Base-by-base conservation (phyloP, 2,888 invertebrate genomes). In the Stenotaenia linearis region DNA sequence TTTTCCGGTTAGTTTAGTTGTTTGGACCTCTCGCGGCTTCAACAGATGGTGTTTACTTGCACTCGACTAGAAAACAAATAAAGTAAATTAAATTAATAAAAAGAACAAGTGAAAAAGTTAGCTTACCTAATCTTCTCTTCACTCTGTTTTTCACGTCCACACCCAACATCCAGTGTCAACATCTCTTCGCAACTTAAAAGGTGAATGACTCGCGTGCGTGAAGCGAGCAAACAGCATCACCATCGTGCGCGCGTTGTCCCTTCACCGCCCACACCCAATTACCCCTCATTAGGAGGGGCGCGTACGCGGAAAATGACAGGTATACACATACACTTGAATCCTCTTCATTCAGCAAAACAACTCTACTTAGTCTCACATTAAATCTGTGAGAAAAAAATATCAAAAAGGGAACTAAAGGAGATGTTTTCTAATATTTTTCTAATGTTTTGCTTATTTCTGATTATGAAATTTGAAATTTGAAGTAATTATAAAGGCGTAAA, bases 191-290 rank as follows among this genome's bases (percentile, higher is more conserved):
- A 69, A 15, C n/a, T 69, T 69, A 69, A 28, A 69, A 69, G 69
- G 69, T 69, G 69, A 69, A 69, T 69, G 69, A 69, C 69, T 69
- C 69, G 69, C 69, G 69, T 69, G 69, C 69, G 69, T 69, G 69
- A 69, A 69, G 28, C 69, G 69, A 69, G 69, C 69, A 69, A 69
- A 69, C 23, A 12, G 69, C 69, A 69, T 69, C 69, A 69, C 28
- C 69, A 69, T 69, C 69, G 69, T 69, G 69, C 69, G 69, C 69
- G 69, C 69, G 69, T 69, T 69, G 69, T 69, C 69, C 69, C 69
- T 69, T 69, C 28, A 69, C 69, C 69, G 69, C 69, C 69, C 69
- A 69, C 69, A 69, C 69, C 69, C 69, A 69, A 69, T 69, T 69
- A 69, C 69, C 69, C 69, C 23, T 69, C 69, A 69, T 69, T 69